These are phyloP conservation scores for Denticeps clupeoides DNA, from an alignment of 2,797 vertebrate species.

Conservation along the genomic window DNA sequence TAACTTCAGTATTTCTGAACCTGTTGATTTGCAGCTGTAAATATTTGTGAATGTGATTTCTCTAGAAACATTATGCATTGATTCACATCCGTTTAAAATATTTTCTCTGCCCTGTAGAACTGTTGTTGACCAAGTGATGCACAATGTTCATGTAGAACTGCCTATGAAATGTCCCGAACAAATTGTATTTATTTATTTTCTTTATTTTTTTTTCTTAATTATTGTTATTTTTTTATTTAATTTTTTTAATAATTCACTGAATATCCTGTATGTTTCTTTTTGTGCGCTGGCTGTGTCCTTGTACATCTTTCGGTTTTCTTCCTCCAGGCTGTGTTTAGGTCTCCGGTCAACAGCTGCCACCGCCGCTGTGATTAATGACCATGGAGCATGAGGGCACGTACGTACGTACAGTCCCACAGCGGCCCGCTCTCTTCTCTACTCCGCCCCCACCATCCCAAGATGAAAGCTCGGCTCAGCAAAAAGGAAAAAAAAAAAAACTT, in stretches of 20 bases:
- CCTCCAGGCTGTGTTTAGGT: no score
- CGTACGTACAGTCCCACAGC: background rate
- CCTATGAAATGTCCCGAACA: background rate
- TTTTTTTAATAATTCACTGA: background rate
- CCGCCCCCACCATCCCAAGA: background rate
- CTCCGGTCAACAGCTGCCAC: no score
- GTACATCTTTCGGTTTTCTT: no score
- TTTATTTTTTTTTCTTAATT: background rate
- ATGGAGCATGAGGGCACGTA: no score
- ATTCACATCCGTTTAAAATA: constrained; percentile 28
- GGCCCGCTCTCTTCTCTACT: background rate
- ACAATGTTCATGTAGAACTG: background rate
- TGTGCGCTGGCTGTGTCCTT: constrained; percentile 8
- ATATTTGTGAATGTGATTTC: constrained; percentile 48
- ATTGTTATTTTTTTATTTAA: background rate
- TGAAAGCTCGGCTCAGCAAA: constrained; percentile 11
- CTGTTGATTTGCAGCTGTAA: constrained; percentile 48
- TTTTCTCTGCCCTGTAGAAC: no score
- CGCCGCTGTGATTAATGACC: no score
- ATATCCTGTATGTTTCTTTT: background rate
- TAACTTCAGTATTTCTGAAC: constrained; percentile 46
- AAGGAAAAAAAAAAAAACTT: constrained; percentile 5
- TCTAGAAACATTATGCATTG: constrained; percentile 44
- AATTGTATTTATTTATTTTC: background rate
- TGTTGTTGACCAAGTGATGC: no score